phyloP scores from a whole-genome alignment of 2,888 invertebrate species.

The Trisateles emortualis region DNA sequence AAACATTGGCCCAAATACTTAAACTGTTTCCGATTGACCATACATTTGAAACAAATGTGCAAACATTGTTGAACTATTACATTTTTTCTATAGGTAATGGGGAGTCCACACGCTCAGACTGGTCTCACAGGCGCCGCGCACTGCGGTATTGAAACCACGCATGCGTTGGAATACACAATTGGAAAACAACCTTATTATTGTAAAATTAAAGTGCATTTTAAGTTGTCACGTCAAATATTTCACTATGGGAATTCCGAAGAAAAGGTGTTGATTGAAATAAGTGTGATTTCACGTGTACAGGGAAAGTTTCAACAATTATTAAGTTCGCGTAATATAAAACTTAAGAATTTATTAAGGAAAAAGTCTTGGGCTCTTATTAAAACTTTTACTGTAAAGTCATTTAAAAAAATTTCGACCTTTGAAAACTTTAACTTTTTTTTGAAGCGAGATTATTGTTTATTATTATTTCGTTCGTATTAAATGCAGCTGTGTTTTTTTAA shows the following conservation, averaged over 20 bases:
- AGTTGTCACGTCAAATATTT: constrained; percentile 42
- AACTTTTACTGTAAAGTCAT: too few species aligned
- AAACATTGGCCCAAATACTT: constrained; percentile 49
- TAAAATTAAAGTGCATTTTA: constrained; percentile 46
- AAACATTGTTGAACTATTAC: constrained; percentile 50
- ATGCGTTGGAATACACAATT: constrained; percentile 67
- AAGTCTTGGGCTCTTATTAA: too few species aligned
- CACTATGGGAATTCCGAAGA: constrained; percentile 58
- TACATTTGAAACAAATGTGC: constrained; percentile 59
- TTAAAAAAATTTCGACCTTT: too few species aligned
- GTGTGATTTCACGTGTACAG: constrained; percentile 51
- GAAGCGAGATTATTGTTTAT: too few species aligned
- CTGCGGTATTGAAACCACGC: constrained; percentile 81
- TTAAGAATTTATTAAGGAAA: background rate
- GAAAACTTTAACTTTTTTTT: too few species aligned
- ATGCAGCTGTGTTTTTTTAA: too few species aligned
- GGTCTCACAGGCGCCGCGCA: constrained; percentile 84
- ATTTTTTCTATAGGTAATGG: constrained; percentile 69
- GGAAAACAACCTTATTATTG: constrained; percentile 52
- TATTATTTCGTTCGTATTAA: too few species aligned
- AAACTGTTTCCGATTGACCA: constrained; percentile 38
- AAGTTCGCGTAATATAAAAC: constrained; percentile 7
- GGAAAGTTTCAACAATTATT: constrained; percentile 11
- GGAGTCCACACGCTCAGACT: constrained; percentile 74
- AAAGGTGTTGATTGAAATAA: constrained; percentile 62